A percentile compares a stretch with the other conserved stretches of the same genome.
These are phyloP conservation scores for Falcunculus frontatus DNA, from an alignment of 2,113 vertebrate species.

Conservation along the genomic window DNA sequence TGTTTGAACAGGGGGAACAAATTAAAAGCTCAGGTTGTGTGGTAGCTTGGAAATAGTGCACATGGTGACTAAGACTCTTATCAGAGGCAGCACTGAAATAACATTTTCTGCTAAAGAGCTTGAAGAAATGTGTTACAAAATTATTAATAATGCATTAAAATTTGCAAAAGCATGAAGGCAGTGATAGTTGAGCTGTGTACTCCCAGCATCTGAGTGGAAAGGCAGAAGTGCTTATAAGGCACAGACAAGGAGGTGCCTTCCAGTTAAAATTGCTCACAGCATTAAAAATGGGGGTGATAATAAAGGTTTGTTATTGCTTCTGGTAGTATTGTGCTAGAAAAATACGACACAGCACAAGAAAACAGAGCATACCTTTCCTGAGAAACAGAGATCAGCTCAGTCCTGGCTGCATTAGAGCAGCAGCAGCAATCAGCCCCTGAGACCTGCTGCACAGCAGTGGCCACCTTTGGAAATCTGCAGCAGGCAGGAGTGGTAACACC, in stretches of 20 bases:
- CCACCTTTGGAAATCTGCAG: neutral
- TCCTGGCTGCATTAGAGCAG: neutral
- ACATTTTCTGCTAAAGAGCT: conserved; percentile 58
- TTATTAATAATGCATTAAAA: conserved; percentile 69
- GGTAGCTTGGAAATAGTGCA: conserved; percentile 51
- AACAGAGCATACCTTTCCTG: neutral
- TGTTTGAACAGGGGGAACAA: conserved; percentile 52
- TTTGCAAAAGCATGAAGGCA: conserved; percentile 56
- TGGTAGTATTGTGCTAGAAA: neutral
- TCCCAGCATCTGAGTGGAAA: neutral
- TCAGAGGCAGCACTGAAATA: conserved; percentile 51
- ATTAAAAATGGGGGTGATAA: neutral
- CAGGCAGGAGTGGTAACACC: rapidly evolving
- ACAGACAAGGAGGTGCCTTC: neutral
- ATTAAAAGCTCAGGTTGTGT: conserved; percentile 56
- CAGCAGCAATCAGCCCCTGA: neutral
- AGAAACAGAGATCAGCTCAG: neutral
- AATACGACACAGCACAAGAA: neutral
- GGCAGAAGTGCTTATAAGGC: neutral
- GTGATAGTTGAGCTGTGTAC: conserved; percentile 11
- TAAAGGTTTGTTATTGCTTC: neutral
- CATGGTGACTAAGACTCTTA: conserved; percentile 48
- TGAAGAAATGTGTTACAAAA: conserved; percentile 59
- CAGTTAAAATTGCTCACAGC: neutral
- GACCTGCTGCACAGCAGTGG: too few species aligned